These are phyloP conservation scores for Brachypodius melanocephalos DNA, from an alignment of 2,113 vertebrate genomes.

Conservation along the genomic window DNA sequence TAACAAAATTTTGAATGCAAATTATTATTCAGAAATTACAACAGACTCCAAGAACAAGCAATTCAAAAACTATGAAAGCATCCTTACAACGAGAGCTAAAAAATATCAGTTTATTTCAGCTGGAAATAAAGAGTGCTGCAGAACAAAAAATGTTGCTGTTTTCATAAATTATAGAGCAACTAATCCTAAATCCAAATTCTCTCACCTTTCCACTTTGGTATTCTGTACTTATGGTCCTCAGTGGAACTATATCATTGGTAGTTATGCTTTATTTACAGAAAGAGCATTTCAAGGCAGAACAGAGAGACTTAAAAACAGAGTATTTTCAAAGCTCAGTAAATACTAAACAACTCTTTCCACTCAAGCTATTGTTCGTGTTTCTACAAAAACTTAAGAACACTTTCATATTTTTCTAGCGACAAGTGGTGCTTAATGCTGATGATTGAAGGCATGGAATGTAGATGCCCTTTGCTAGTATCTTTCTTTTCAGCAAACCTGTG, in stretches of 20 bases:
- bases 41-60: neutral
- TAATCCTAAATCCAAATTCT: neutral
- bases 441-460: neutral
- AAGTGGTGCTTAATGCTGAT: neutral
- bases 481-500: neutral
- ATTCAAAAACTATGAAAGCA: neutral
- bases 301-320: neutral
- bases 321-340: constrained; percentile 6
- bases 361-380: neutral
- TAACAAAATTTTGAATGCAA: neutral
- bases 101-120: neutral
- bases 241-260: neutral
- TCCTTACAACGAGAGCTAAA: neutral
- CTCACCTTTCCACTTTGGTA: neutral
- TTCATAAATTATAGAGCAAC: neutral
- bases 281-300: neutral
- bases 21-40: neutral
- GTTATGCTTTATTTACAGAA: neutral
- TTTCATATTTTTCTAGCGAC: neutral
- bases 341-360: neutral
- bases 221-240: neutral
- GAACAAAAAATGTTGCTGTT: neutral
- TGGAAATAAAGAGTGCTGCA: neutral
- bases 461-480: neutral
- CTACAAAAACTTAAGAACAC: neutral